Evolutionary conservation across 2,797 vertebrate genomes (phyloP), one percentile per base, ranked within the genome.

Genomic region (Eremophila alpestris): DNA sequence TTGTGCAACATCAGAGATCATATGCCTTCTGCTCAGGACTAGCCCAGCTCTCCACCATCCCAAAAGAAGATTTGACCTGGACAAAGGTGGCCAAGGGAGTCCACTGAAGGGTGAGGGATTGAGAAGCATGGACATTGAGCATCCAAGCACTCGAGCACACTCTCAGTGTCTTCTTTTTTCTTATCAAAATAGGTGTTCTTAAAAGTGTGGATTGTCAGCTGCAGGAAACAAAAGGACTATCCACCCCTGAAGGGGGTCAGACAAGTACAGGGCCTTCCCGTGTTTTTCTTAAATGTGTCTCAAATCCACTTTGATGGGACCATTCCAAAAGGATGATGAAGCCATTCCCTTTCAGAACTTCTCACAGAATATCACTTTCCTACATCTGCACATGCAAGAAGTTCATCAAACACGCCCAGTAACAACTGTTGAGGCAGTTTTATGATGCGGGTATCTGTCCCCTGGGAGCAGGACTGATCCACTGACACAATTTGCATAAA

Each of bases 51-150:
- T 32, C 8, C 26, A 64, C 23, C 23, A 52, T 70, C 52, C 24
- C 29, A 34, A 81, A 74, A 75, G 8, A 10, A 68, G 30, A 54
- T 79, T 29, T 64, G 30, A 83, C 15, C 14, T 2, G 4, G 12
- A n/a, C 6, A 8, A 32, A 82, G 24, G 21, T 41, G 29, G 7
- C 6, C 0, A 0, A 86, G 7, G 18, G 11, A 74, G 14, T 34
- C 7, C 36, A 59, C 30, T 27, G 13, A 23, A 78, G 4, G 32
- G 4, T 30, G 14, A 83, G 5, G 17, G 27, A 73, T 36, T 15
- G 4, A 78, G 26, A 23, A 75, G 11, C 17, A 46, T 14, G 13
- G n/a, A 55, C 3, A 14, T 40, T 5, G 6, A 79, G 8, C 40
- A 73, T 49, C 9, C n/a, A 83, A 84, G 20, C 29, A 34, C 12